Evolutionary conservation across 2,797 vertebrate genomes (phyloP).

Genomic region (Melanotaenia pygmaea): DNA sequence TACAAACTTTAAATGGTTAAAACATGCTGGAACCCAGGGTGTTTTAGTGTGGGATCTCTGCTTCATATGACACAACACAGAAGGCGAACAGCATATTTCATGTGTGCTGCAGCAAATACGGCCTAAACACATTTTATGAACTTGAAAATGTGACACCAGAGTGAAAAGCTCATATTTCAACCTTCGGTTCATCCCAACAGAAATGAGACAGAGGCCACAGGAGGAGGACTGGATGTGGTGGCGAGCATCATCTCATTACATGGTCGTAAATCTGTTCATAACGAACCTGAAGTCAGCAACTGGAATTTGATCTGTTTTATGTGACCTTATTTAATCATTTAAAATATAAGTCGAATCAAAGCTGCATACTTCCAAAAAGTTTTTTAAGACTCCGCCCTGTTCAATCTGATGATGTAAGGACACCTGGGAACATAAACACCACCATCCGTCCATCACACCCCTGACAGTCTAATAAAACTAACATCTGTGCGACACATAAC

Average conservation of each 20-base stretch:
- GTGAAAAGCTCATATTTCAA: constrained; percentile 50
- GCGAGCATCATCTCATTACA: constrained; percentile 39
- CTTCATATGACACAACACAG: no score
- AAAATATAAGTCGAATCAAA: neutral
- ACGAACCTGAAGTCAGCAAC: constrained; percentile 10
- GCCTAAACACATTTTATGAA: constrained; percentile 31
- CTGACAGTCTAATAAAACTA: constrained; percentile 80
- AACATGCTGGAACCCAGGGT: neutral
- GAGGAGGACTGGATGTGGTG: neutral
- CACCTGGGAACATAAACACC: constrained; percentile 38
- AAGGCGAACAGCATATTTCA: neutral
- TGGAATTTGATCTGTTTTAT: neutral
- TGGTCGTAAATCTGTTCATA: constrained; percentile 34
- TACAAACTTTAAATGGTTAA: neutral
- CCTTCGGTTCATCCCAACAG: constrained; percentile 30
- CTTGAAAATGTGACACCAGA: constrained; percentile 53
- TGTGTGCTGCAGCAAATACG: constrained; percentile 12
- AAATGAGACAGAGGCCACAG: constrained; percentile 9
- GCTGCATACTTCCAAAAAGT: neutral
- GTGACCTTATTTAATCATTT: neutral
- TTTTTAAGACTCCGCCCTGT: neutral
- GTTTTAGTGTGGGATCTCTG: no score
- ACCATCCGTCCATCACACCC: constrained; percentile 57
- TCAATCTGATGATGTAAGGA: neutral
- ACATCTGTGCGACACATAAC: constrained; percentile 78